Conservation (phyloP, 2,113 vertebrate species). For the Okapia johnstoni region DNA sequence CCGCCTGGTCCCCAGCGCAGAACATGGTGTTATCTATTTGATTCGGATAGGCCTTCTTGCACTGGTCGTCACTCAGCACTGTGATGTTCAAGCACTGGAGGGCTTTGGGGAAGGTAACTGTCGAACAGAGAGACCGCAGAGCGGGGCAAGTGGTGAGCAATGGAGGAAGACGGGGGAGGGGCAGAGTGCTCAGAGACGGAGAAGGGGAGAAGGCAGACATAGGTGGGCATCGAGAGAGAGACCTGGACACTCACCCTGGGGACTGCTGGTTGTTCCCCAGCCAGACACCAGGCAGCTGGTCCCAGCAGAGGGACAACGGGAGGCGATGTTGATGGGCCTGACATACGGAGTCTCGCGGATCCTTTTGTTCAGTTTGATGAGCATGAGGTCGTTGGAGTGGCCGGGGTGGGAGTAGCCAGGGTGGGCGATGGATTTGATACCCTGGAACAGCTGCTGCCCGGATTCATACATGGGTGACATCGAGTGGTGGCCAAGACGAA, state of each 20-base stretch:
- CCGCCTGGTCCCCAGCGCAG: constrained; percentile 41
- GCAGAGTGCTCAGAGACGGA: not conserved
- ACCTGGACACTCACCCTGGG: not conserved
- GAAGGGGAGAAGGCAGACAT: accelerated
- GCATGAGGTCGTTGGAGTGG: constrained; percentile 68
- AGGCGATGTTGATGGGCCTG: constrained; percentile 12
- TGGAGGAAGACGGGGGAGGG: accelerated
- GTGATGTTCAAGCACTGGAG: constrained; percentile 67
- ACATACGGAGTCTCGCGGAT: accelerated
- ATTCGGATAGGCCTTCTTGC: not conserved
- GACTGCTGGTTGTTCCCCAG: constrained; percentile 63
- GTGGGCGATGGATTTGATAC: constrained; percentile 53
- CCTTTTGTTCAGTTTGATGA: constrained; percentile 60
- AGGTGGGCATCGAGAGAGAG: accelerated
- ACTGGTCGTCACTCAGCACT: not conserved
- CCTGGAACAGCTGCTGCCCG: constrained; percentile 23
- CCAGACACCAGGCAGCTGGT: constrained; percentile 56
- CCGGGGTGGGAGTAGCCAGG: constrained; percentile 22
- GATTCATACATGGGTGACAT: not conserved
- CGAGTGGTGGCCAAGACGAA: constrained; percentile 48
- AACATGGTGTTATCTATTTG: constrained; percentile 62
- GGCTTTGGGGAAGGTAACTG: constrained; percentile 51
- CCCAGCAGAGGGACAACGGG: not conserved
- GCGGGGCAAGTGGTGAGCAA: not conserved
- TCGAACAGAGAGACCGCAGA: not conserved